These are phyloP conservation scores for Phainopepla nitens DNA, from an alignment of 2,113 vertebrate species.

Conservation along the genomic window DNA sequence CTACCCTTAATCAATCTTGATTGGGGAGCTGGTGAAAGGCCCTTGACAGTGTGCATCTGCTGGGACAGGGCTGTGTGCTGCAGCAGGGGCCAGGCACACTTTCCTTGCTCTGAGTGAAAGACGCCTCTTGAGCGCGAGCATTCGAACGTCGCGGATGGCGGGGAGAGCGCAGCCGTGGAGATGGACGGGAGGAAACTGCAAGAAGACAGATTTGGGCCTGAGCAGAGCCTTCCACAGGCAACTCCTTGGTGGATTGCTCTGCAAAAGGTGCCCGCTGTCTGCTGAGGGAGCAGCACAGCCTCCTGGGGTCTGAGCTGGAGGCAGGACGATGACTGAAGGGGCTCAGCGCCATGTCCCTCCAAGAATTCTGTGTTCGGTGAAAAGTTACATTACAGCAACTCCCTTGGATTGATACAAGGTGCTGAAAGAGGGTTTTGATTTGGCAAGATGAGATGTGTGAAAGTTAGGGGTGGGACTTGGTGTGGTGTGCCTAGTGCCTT, in stretches of 20 bases:
- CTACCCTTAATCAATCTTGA: neutral
- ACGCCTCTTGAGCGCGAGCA: accelerated
- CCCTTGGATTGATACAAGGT: neutral
- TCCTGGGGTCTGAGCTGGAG: accelerated
- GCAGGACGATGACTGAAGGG: accelerated
- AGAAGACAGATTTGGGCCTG: neutral
- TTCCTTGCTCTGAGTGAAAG: neutral
- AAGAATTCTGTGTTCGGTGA: neutral
- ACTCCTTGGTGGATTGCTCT: neutral
- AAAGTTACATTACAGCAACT: neutral
- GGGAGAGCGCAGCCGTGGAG: accelerated
- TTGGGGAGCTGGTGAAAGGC: conserved; percentile 7
- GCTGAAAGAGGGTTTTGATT: neutral
- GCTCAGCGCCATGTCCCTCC: accelerated
- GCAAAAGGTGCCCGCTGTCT: neutral
- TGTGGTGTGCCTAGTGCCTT: neutral
- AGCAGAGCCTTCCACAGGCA: neutral
- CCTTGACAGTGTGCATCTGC: neutral
- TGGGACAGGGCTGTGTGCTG: neutral
- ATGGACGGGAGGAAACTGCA: neutral
- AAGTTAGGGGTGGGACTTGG: neutral
- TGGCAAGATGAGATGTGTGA: neutral
- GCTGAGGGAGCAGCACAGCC: neutral
- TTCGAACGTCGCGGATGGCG: accelerated
- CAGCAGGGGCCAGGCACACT: neutral